Evolutionary conservation across 2,797 vertebrate genomes (phyloP).

Genomic region (Enteromius unitaeniatus): DNA sequence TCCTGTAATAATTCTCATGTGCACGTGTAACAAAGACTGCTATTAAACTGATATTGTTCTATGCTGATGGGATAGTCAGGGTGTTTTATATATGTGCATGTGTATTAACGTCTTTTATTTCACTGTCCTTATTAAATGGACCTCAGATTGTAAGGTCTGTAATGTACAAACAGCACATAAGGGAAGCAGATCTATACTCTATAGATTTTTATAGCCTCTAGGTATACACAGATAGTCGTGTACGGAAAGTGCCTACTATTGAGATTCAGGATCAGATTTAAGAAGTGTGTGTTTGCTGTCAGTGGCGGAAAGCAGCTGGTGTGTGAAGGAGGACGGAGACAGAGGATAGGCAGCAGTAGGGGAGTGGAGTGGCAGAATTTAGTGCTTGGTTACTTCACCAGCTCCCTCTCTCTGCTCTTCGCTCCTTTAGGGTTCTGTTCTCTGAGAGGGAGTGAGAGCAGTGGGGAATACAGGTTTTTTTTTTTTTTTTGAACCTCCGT

Average conservation of each 20-base stretch:
- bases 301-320: conserved; percentile 62
- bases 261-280: background rate
- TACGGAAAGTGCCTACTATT: background rate
- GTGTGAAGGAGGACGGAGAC: conserved; percentile 74
- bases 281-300: conserved; percentile 41
- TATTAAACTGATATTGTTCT: background rate
- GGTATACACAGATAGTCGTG: conserved; percentile 39
- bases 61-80: background rate
- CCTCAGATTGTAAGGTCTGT: conserved; percentile 38
- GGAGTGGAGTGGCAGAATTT: conserved; percentile 53
- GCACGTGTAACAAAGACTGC: background rate
- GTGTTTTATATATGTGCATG: background rate
- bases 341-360: conserved; percentile 57
- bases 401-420: background rate
- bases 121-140: conserved; percentile 16
- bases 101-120: conserved; percentile 34
- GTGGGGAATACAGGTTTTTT: background rate
- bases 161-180: background rate
- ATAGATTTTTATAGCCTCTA: conserved; percentile 45
- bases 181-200: background rate
- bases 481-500: background rate
- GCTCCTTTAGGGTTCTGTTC: background rate
- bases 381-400: conserved; percentile 56
- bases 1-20: background rate
- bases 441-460: conserved; percentile 32